phyloP scores from a whole-genome alignment of 2,113 vertebrate species.

The Hippolais icterina region DNA sequence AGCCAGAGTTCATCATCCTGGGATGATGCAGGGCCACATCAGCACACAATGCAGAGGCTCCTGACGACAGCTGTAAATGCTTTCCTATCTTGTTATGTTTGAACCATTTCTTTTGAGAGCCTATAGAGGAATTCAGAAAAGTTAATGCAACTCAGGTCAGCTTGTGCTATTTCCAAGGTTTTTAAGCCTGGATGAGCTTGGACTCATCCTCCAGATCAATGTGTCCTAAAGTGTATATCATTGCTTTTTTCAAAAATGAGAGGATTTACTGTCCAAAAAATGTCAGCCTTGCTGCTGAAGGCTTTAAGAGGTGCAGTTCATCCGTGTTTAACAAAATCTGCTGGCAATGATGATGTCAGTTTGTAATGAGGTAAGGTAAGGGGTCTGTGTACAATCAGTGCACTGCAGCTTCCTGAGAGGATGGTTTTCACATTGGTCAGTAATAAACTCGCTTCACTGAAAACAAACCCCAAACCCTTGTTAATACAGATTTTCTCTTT shows the following conservation, averaged over 20 bases:
- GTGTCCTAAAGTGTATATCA: constrained; percentile 9
- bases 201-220: constrained; percentile 36
- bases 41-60: neutral
- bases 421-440: neutral
- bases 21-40: constrained; percentile 21
- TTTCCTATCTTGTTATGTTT: constrained; percentile 1
- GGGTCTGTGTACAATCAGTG: neutral
- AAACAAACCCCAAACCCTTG: neutral
- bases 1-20: neutral
- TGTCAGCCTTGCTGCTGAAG: constrained; percentile 29
- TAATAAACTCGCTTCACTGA: neutral
- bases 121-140: constrained; percentile 26
- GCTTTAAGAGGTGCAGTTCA: constrained; percentile 43
- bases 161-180: constrained; percentile 33
- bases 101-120: constrained; percentile 22
- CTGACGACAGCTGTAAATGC: neutral
- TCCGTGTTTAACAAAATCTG: constrained; percentile 19
- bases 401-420: neutral
- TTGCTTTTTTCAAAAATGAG: constrained; percentile 49
- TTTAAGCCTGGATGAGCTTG: constrained; percentile 58
- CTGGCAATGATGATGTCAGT: constrained; percentile 33
- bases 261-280: constrained; percentile 42
- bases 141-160: constrained; percentile 42
- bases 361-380: constrained; percentile 17
- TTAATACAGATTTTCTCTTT: neutral